Evolutionary conservation across 2,888 invertebrate genomes (phyloP).

Genomic region (Drosophila ustulata): DNA sequence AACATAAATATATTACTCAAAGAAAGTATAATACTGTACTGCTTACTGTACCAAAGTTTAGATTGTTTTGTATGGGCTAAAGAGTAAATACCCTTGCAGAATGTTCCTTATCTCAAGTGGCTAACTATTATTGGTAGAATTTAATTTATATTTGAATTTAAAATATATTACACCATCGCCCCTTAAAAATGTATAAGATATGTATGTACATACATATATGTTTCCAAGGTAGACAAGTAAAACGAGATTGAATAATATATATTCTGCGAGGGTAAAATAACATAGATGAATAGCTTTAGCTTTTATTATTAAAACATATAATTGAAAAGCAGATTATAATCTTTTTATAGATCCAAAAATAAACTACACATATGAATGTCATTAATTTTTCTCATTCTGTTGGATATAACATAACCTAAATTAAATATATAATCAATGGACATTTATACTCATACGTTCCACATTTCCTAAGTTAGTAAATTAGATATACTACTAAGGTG

Average conservation of each 20-base stretch:
- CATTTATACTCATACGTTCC: not conserved
- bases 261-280: not conserved
- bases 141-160: not conserved
- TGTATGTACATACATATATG: not conserved
- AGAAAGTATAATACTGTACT: conserved; percentile 1
- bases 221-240: not conserved
- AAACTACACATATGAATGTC: not conserved
- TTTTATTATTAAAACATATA: not conserved
- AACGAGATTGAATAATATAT: not conserved
- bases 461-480: not conserved
- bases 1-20: conserved; percentile 1
- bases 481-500: not conserved
- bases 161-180: not conserved
- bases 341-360: not conserved
- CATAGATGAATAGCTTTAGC: not conserved
- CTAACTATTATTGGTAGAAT: not conserved
- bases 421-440: not conserved
- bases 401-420: not conserved
- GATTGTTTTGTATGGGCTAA: not conserved
- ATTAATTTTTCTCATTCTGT: not conserved
- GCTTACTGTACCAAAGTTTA: conserved; percentile 3
- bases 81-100: conserved; percentile 2
- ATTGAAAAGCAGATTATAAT: not conserved
- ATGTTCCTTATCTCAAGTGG: not conserved
- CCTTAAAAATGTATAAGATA: not conserved